phyloP scores from a whole-genome alignment of 1,140 invertebrate genomes.

The Lasioglossum albipes region DNA sequence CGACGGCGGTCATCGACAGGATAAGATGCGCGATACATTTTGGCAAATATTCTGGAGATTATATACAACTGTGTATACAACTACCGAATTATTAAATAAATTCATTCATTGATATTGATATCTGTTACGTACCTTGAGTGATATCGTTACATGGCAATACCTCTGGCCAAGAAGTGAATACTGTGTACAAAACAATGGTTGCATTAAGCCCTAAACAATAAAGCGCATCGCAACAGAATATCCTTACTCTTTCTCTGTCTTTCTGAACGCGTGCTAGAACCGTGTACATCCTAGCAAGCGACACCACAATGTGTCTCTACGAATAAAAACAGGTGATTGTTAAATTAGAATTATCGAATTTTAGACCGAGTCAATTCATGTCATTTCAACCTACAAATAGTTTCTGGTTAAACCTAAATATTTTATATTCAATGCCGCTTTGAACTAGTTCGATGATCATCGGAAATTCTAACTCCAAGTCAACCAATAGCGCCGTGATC shows the following conservation, averaged over 20 bases:
- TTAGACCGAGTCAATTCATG: not conserved
- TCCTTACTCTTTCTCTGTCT: slow-evolving; percentile 72
- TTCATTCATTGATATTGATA: too few relatives aligned
- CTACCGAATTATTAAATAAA: too few relatives aligned
- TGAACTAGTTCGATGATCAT: slow-evolving; percentile 61
- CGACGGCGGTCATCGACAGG: not conserved
- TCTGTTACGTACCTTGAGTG: slow-evolving; percentile 52
- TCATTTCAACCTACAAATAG: slow-evolving; percentile 58
- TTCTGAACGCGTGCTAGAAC: slow-evolving; percentile 71
- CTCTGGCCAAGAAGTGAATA: slow-evolving; percentile 74
- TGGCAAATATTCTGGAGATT: slow-evolving; percentile 68
- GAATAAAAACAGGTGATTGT: slow-evolving; percentile 20
- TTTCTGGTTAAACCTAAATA: slow-evolving; percentile 62
- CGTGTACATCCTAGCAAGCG: slow-evolving; percentile 66
- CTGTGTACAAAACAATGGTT: slow-evolving; percentile 62
- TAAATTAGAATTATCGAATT: not conserved
- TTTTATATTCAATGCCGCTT: slow-evolving; percentile 67
- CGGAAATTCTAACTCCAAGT: slow-evolving; percentile 58
- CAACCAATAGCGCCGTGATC: slow-evolving; percentile 65
- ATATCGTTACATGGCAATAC: slow-evolving; percentile 68
- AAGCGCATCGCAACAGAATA: slow-evolving; percentile 73
- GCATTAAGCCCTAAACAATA: slow-evolving; percentile 69
- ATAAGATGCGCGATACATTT: slow-evolving; percentile 69
- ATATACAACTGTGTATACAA: not conserved
- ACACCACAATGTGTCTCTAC: slow-evolving; percentile 59